Conservation (phyloP, 2,888 invertebrate genomes). For the Caenorhabditis sp. region DNA sequence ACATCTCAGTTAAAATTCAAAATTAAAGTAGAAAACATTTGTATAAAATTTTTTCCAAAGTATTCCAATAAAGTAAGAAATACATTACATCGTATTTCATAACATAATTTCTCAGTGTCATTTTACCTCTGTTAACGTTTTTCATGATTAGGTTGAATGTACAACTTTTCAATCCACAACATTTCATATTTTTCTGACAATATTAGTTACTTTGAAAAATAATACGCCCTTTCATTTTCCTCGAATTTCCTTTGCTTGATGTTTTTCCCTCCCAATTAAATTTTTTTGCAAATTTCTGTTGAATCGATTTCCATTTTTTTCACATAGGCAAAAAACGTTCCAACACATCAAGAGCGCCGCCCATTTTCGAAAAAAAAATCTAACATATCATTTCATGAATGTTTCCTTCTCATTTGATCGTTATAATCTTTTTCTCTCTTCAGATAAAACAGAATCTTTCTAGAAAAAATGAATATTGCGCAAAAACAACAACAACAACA, state of each 20-base stretch:
- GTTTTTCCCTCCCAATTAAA: background rate
- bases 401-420: background rate
- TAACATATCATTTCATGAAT: background rate
- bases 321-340: background rate
- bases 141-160: too few species aligned
- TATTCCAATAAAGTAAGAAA: too few species aligned
- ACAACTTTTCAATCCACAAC: too few species aligned
- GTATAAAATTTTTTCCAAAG: too few species aligned
- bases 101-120: too few species aligned
- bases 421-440: background rate
- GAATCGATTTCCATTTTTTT: background rate
- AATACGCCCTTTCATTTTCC: too few species aligned
- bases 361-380: background rate
- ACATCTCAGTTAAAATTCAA: too few species aligned
- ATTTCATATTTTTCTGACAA: too few species aligned
- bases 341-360: background rate
- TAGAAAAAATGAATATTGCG: background rate
- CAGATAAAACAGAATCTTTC: background rate
- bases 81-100: too few species aligned
- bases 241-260: background rate
- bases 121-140: too few species aligned
- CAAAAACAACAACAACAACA: background rate
- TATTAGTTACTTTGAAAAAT: too few species aligned
- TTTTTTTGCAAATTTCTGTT: background rate
- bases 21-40: too few species aligned